Base-by-base conservation (phyloP, 2,797 vertebrate genomes). In the Staurois parvus region DNA sequence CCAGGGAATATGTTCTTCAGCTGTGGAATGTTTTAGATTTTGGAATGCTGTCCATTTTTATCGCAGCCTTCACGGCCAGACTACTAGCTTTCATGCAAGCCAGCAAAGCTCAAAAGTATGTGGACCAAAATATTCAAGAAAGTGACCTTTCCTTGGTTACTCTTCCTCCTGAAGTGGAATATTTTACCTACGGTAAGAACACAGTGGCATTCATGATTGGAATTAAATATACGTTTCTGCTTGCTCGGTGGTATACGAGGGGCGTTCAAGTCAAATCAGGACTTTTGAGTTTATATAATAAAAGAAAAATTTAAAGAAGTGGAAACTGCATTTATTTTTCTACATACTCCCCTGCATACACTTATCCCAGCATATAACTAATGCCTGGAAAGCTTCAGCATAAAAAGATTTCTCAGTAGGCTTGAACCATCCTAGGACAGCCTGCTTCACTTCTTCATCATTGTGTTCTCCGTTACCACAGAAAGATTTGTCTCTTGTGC, bases 41-140 rank as follows among this genome's bases (percentile, higher is more conserved):
- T 0, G 96, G 96, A 84, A 97, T 97, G 96, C 91, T 97, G 17
- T 97, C 96, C 81, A 96, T 97, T 90, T 97, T 97, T 90, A 96
- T 97, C 6, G 96, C 96, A 0, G 95, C 96, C 0, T 97, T 97
- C 92, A 97, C 96, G 0, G 96, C 96, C 1, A 93, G 96, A 48
- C 94, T 97, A 66, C 88, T 97, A 13, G 96, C 95, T 12, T 97
- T 96, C 89, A 91, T 96, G 42, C 95, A 96, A 91, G 96, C 96
- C 32, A 95, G 93, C 2, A 97, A 94, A 90, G 96, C 96, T n/a
- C 96, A 97, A 81, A 94, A 93, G 21, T 97, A 96, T n/a, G 96
- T 97, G 90, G 94, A 97, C 76, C 94, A 93, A 76, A 92, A 96
- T 7, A 94, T 97, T 42, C 92, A 94, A 42, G 94, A 94, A 81